Conservation (phyloP, 2,888 invertebrate species). For the Melikaiella ostensackeni region DNA sequence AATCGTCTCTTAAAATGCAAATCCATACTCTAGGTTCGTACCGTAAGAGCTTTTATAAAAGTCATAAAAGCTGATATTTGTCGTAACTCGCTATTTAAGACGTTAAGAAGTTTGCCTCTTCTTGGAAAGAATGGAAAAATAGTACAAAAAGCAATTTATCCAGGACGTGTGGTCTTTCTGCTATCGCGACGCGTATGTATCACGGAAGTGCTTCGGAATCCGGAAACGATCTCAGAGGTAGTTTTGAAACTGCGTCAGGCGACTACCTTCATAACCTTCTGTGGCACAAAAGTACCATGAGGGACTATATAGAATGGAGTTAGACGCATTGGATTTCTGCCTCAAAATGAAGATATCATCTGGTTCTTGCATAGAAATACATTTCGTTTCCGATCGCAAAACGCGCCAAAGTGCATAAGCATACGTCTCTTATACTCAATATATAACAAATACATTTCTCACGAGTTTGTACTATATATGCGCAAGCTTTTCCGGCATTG, state of each 20-base stretch:
- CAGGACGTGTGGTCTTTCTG: constrained; percentile 1
- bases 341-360: not conserved
- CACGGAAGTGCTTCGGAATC: constrained; percentile 1
- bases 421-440: not conserved
- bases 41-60: not conserved
- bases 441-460: not conserved
- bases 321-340: constrained; percentile 7
- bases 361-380: not conserved
- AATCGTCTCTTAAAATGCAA: too few species aligned
- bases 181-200: constrained; percentile 7
- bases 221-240: not conserved
- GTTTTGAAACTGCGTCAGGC: constrained; percentile 4
- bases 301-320: not conserved
- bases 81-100: not conserved
- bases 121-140: not conserved
- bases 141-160: constrained; percentile 1
- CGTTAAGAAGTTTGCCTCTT: not conserved
- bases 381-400: not conserved
- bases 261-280: not conserved
- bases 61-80: not conserved
- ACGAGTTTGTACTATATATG: too few species aligned
- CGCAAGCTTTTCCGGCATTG: too few species aligned
- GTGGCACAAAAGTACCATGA: not conserved
- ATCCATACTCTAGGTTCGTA: too few species aligned
- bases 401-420: not conserved